These are phyloP conservation scores for Bactericera cockerelli DNA, from an alignment of 1,140 invertebrate species.

Conservation along the genomic window DNA sequence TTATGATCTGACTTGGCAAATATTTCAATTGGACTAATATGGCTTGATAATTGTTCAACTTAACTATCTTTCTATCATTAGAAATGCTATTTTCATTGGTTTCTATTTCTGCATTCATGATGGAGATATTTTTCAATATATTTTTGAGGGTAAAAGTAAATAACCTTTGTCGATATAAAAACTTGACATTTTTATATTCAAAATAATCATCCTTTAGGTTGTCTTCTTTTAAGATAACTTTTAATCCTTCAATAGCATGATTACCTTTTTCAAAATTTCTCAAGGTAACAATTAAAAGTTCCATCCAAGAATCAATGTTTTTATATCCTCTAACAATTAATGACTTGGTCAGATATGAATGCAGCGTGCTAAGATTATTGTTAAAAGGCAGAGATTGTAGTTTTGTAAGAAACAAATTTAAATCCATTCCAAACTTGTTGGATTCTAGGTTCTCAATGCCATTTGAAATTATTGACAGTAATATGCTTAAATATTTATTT, in stretches of 20 bases:
- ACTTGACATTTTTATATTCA: constrained; percentile 3
- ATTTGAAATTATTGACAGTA: not conserved
- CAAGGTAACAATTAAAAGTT: not conserved
- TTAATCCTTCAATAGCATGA: not conserved
- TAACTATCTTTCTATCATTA: not conserved
- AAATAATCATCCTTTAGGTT: not conserved
- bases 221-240: not conserved
- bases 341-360: constrained; percentile 14
- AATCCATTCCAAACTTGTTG: constrained; percentile 8
- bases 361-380: constrained; percentile 10
- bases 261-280: not conserved
- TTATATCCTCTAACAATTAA: constrained; percentile 11
- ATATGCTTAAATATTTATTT: constrained; percentile 15
- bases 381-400: not conserved
- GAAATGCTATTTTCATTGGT: not conserved
- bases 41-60: not conserved
- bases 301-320: constrained; percentile 14
- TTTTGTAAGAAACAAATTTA: not conserved
- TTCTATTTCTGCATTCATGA: not conserved
- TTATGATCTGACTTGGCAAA: not conserved
- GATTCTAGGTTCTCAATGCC: not conserved
- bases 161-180: constrained; percentile 4
- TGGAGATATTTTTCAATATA: not conserved
- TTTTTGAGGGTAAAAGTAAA: not conserved
- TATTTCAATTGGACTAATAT: not conserved